Evolutionary conservation across 2,888 invertebrate species (phyloP).

Genomic region (Cerastoderma edule): DNA sequence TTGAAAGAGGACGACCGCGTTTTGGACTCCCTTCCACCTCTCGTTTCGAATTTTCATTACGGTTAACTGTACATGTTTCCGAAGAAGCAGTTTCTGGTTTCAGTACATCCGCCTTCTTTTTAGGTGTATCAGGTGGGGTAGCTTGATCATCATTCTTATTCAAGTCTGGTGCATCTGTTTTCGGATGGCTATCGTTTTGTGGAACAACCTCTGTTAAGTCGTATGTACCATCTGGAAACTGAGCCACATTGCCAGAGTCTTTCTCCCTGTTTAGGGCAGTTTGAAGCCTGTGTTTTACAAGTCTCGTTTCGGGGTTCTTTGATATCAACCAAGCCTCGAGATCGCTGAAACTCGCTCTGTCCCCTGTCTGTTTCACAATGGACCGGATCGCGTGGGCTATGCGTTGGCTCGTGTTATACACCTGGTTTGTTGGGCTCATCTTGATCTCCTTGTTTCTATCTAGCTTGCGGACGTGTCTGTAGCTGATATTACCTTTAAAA

Average conservation of each 20-base stretch:
- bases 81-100: not conserved
- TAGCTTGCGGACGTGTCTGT: constrained; percentile 88
- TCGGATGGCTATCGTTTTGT: not conserved
- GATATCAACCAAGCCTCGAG: constrained; percentile 77
- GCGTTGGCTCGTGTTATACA: constrained; percentile 61
- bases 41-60: not conserved
- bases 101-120: not conserved
- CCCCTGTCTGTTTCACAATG: constrained; percentile 57
- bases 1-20: constrained; percentile 11
- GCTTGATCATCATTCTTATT: not conserved
- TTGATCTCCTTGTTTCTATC: not conserved
- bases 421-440: constrained; percentile 6
- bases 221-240: constrained; percentile 81
- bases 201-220: constrained; percentile 79
- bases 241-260: constrained; percentile 88
- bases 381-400: constrained; percentile 67
- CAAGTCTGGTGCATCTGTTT: not conserved
- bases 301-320: constrained; percentile 69
- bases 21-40: not conserved
- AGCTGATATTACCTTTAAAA: constrained; percentile 94
- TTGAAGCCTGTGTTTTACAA: constrained; percentile 84
- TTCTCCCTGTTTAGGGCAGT: constrained; percentile 89
- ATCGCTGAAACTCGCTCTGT: constrained; percentile 71
- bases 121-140: not conserved
- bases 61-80: not conserved